Evolutionary conservation across 2,888 invertebrate genomes (phyloP).

Genomic region (Agonopterix subpropinquella): DNA sequence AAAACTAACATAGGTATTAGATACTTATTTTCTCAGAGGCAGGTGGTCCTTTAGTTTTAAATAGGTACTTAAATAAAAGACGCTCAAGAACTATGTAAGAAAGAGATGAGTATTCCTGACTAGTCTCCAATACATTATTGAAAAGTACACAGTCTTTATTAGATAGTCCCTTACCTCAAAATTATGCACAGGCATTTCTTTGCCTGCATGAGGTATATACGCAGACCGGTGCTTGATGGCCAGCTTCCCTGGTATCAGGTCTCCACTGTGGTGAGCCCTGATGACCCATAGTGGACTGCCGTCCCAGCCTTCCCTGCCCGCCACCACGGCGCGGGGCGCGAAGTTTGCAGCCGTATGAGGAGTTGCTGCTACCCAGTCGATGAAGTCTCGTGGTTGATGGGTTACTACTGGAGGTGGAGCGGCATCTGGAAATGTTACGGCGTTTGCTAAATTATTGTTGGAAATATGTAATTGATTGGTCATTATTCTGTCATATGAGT

Average conservation of each 20-base stretch:
- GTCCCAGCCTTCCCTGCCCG: constrained; percentile 63
- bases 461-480: too few relatives aligned
- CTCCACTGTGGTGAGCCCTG: constrained; percentile 55
- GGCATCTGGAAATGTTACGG: constrained; percentile 9
- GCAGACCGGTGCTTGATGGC: constrained; percentile 53
- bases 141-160: too few relatives aligned
- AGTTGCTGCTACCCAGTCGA: constrained; percentile 54
- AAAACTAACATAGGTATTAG: too few relatives aligned
- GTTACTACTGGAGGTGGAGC: not conserved
- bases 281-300: constrained; percentile 62
- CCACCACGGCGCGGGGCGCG: constrained; percentile 45
- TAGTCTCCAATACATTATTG: too few relatives aligned
- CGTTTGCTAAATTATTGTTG: not conserved
- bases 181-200: constrained; percentile 58
- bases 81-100: too few relatives aligned
- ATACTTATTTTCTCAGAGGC: too few relatives aligned
- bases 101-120: too few relatives aligned
- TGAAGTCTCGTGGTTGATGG: constrained; percentile 17
- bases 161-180: constrained; percentile 46
- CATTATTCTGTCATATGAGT: too few relatives aligned
- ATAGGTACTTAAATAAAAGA: too few relatives aligned
- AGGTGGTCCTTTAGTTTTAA: too few relatives aligned
- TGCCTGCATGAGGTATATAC: constrained; percentile 49
- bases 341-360: constrained; percentile 33
- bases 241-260: constrained; percentile 59